A percentile compares a stretch with the other conserved stretches of the same genome.
Conservation (phyloP, 92 coral and sea anemone species). For the Parazoanthus atlanticus region DNA sequence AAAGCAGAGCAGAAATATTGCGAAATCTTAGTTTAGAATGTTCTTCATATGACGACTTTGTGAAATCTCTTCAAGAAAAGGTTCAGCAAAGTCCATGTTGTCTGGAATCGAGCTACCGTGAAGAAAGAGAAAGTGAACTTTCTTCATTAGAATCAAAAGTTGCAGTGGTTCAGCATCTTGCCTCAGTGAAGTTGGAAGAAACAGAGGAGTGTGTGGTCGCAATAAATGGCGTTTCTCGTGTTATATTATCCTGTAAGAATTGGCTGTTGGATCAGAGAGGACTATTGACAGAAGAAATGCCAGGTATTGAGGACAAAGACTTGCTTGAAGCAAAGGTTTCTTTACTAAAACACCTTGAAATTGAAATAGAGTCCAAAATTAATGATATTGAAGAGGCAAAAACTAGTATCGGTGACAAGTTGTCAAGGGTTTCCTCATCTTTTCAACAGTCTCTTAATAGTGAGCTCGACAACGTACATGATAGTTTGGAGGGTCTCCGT, state of each 20-base stretch:
- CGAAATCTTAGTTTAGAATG: constrained; percentile 57
- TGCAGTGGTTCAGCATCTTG: constrained; percentile 51
- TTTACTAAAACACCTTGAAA: constrained; percentile 47
- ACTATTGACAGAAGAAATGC: constrained; percentile 36
- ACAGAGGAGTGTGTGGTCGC: constrained; percentile 55
- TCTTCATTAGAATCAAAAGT: constrained; percentile 59
- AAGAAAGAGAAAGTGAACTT: constrained; percentile 46
- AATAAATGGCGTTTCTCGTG: constrained; percentile 46
- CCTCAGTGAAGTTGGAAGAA: constrained; percentile 61
- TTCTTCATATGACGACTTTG: constrained; percentile 62
- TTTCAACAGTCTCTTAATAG: constrained; percentile 57
- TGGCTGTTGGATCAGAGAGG: constrained; percentile 68
- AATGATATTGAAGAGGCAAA: constrained; percentile 50
- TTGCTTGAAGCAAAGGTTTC: constrained; percentile 55
- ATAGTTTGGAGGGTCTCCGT: constrained; percentile 54
- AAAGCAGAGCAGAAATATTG: constrained; percentile 55
- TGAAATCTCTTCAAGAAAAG: constrained; percentile 62
- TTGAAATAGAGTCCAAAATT: constrained; percentile 44
- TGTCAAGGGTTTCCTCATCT: constrained; percentile 50
- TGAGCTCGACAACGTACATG: constrained; percentile 62
- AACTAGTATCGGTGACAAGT: constrained; percentile 49
- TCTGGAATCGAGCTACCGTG: constrained; percentile 52
- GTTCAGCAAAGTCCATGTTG: constrained; percentile 52
- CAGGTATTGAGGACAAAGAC: constrained; percentile 37
- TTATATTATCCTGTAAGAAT: constrained; percentile 62